phyloP scores from a whole-genome alignment of 2,113 vertebrate genomes.

The Conger conger region DNA sequence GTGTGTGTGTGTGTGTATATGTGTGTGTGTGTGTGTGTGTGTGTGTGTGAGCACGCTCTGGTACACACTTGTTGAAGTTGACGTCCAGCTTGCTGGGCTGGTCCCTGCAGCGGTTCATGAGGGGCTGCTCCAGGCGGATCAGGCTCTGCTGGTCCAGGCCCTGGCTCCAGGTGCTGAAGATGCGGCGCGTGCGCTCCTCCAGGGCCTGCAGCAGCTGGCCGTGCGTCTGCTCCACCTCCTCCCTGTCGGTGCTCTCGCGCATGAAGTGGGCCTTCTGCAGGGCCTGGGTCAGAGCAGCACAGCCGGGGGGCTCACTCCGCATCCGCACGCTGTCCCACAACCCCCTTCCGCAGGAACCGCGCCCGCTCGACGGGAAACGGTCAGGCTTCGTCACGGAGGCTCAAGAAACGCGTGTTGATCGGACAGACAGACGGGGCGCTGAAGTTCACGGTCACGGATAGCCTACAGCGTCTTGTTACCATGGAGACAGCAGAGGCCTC shows the following conservation, averaged over 20 bases:
- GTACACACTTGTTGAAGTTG: conserved; percentile 80
- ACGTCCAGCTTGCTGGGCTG: conserved; percentile 69
- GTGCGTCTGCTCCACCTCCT: conserved; percentile 59
- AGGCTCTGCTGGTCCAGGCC: conserved; percentile 68
- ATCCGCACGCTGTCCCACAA: too few relatives aligned
- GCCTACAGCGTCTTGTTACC: too few relatives aligned
- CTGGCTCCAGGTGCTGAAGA: conserved; percentile 79
- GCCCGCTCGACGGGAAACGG: too few relatives aligned
- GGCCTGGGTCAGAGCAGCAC: conserved; percentile 61
- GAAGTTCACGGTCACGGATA: too few relatives aligned
- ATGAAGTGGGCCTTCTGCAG: conserved; percentile 70
- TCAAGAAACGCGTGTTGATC: too few relatives aligned
- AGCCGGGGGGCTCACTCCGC: neutral
- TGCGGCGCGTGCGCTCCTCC: conserved; percentile 74
- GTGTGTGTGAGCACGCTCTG: neutral
- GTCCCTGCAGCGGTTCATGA: conserved; percentile 69
- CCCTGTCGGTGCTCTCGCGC: conserved; percentile 59
- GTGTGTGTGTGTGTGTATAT: neutral
- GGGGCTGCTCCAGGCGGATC: conserved; percentile 70
- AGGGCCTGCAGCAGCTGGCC: conserved; percentile 67
- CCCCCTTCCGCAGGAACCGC: too few relatives aligned
- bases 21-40: neutral
- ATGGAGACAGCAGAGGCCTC: too few relatives aligned
- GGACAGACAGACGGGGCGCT: too few relatives aligned
- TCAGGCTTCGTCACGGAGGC: too few relatives aligned